Conservation (phyloP, 2,888 invertebrate species). For the Latrodectus hesperus region DNA sequence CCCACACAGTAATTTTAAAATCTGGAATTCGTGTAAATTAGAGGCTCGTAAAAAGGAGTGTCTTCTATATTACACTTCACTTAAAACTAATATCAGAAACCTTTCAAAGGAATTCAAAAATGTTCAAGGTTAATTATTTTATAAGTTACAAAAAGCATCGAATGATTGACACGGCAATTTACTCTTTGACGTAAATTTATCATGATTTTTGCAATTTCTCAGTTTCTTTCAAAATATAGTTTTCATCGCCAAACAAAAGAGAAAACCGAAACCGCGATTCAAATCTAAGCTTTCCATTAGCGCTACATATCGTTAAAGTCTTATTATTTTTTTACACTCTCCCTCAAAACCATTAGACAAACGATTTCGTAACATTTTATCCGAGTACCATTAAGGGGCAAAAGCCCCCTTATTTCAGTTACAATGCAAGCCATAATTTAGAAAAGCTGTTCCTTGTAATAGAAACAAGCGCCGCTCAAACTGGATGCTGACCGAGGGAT, state of each 20-base stretch:
- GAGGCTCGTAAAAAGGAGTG: too few relatives aligned
- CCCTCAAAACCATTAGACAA: not conserved
- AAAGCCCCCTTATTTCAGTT: constrained; percentile 37
- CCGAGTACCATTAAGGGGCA: constrained; percentile 62
- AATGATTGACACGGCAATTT: too few relatives aligned
- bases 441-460: constrained; percentile 49
- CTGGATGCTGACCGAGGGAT: constrained; percentile 17
- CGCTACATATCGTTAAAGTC: not conserved
- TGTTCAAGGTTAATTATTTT: too few relatives aligned
- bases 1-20: too few relatives aligned
- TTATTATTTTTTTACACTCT: constrained; percentile 26
- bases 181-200: too few relatives aligned
- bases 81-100: too few relatives aligned
- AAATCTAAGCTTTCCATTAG: not conserved
- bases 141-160: too few relatives aligned
- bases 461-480: constrained; percentile 38
- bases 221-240: too few relatives aligned
- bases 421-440: constrained; percentile 60
- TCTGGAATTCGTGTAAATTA: too few relatives aligned
- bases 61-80: too few relatives aligned
- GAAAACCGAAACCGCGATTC: not conserved
- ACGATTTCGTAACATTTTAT: constrained; percentile 48
- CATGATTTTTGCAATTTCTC: too few relatives aligned
- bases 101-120: too few relatives aligned
- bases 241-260: not conserved